phyloP scores from a whole-genome alignment of 2,797 vertebrate genomes.

The Diplodus puntazzo region DNA sequence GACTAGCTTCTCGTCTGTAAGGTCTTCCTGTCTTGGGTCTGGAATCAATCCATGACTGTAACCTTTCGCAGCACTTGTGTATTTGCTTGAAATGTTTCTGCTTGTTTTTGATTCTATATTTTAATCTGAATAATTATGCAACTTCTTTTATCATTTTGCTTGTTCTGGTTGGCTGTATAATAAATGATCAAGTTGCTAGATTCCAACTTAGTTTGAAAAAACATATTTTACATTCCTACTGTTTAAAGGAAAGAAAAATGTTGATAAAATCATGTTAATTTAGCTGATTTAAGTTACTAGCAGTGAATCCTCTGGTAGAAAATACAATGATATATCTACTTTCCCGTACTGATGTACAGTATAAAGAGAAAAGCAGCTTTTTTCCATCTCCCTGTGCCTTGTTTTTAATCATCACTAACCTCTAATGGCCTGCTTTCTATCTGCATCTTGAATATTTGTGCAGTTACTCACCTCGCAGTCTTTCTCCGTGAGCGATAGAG shows the following conservation, averaged over 20 bases:
- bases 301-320: background rate
- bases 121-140: background rate
- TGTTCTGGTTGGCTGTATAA: background rate
- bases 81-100: background rate
- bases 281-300: background rate
- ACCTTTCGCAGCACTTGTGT: background rate
- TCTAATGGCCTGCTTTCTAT: background rate
- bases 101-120: background rate
- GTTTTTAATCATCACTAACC: background rate
- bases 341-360: background rate
- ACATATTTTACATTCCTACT: background rate
- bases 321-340: background rate
- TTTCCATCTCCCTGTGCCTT: background rate
- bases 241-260: background rate
- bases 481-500: background rate
- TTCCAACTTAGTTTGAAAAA: background rate
- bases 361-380: background rate
- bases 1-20: background rate
- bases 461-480: background rate
- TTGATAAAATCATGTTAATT: constrained; percentile 1
- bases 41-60: background rate
- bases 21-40: background rate
- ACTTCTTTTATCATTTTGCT: background rate
- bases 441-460: background rate
- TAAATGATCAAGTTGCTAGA: background rate